phyloP scores from a whole-genome alignment of 2,888 invertebrate species.

The Zhengitettix transpicula region DNA sequence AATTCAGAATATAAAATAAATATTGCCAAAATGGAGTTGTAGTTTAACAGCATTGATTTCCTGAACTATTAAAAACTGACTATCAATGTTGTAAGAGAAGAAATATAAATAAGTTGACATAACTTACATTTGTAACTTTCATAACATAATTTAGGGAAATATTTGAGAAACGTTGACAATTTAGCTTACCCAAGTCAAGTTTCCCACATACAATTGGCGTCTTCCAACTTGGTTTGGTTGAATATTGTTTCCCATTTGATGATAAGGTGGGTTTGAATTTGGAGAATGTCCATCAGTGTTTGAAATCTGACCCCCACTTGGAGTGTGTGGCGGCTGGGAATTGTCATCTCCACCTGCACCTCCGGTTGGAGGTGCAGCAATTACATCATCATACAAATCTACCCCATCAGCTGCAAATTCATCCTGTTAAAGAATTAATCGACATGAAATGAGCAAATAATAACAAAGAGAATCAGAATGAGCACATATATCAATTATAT shows the following conservation, averaged over 20 bases:
- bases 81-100: neutral
- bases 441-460: no score
- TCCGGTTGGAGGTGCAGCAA: constrained; percentile 52
- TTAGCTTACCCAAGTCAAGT: constrained; percentile 84
- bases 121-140: neutral
- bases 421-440: constrained; percentile 34
- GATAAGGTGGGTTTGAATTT: constrained; percentile 49
- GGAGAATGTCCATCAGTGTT: constrained; percentile 24
- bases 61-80: neutral
- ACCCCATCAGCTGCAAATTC: constrained; percentile 75
- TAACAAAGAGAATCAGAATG: no score
- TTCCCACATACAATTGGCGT: constrained; percentile 90
- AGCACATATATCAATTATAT: no score
- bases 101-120: no score
- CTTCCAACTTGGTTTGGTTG: constrained; percentile 54
- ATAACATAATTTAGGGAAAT: neutral
- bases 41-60: neutral
- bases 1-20: neutral
- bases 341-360: constrained; percentile 37
- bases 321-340: constrained; percentile 36
- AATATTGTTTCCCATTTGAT: constrained; percentile 49
- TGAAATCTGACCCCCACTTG: constrained; percentile 25
- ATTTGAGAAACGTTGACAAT: neutral
- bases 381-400: constrained; percentile 90
- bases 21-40: neutral